Conservation (phyloP, 2,113 vertebrate species). For the Crypturellus undulatus region DNA sequence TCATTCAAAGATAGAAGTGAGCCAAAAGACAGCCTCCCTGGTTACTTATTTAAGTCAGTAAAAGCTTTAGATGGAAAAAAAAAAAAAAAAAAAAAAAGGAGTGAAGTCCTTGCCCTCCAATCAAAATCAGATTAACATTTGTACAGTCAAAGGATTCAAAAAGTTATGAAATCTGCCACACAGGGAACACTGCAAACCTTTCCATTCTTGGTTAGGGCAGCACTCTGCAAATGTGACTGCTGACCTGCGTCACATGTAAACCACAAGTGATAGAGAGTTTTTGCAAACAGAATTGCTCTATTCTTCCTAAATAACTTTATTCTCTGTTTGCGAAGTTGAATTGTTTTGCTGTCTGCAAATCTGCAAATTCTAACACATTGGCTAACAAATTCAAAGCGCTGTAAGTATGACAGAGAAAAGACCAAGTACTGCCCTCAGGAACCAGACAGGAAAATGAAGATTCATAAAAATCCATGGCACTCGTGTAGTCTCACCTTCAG, state of each 20-base stretch:
- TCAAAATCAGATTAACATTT: background rate
- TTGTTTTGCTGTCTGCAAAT: background rate
- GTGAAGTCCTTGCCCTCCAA: background rate
- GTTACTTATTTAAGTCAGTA: background rate
- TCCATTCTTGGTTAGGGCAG: background rate
- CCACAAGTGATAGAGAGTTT: background rate
- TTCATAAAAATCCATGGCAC: background rate
- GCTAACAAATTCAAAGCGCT: background rate
- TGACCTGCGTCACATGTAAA: background rate
- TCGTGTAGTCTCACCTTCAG: background rate
- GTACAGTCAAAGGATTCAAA: background rate
- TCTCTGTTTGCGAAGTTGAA: background rate
- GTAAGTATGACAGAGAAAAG: background rate
- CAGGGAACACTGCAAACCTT: background rate
- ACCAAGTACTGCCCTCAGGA: background rate
- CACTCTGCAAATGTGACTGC: background rate
- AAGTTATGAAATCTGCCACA: background rate
- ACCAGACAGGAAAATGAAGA: background rate
- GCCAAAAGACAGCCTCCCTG: background rate
- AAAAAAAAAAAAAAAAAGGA: background rate
- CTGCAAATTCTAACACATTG: background rate
- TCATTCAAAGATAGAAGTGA: background rate
- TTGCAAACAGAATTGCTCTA: background rate
- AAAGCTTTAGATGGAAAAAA: background rate
- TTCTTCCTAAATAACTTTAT: background rate